These are phyloP conservation scores for Platerodrilus igneus DNA, from an alignment of 2,888 invertebrate species.

Conservation along the genomic window DNA sequence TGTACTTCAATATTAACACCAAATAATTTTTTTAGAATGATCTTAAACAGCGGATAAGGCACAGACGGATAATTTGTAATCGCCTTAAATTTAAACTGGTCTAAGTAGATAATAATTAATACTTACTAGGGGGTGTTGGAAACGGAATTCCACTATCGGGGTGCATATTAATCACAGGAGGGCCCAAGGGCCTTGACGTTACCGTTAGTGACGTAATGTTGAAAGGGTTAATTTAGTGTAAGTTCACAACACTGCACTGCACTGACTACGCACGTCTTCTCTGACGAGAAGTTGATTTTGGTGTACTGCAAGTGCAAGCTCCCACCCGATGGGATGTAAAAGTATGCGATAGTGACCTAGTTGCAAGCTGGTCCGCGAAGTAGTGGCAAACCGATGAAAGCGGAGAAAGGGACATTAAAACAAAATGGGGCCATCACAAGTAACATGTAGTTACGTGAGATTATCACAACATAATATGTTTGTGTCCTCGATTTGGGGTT, in stretches of 20 bases:
- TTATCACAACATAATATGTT: conserved; percentile 47
- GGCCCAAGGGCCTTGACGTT: conserved; percentile 29
- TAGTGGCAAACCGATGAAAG: conserved; percentile 49
- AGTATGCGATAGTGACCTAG: conserved; percentile 50
- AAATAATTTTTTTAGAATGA: no score
- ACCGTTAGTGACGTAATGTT: conserved; percentile 40
- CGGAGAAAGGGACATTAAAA: conserved; percentile 48
- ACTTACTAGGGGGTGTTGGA: conserved; percentile 43
- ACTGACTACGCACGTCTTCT: conserved; percentile 34
- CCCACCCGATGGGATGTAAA: conserved; percentile 43
- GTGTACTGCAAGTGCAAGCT: conserved; percentile 41
- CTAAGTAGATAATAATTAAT: no score
- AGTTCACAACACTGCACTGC: conserved; percentile 30
- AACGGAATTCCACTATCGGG: conserved; percentile 47
- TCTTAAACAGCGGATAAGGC: no score
- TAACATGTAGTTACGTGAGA: conserved; percentile 48
- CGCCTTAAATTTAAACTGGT: no score
- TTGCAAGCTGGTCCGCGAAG: conserved; percentile 43
- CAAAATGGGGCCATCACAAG: conserved; percentile 47
- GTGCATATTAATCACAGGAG: conserved; percentile 42
- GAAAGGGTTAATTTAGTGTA: no score
- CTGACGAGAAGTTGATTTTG: conserved; percentile 31
- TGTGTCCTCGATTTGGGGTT: conserved; percentile 42
- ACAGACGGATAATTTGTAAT: no score
- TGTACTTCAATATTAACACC: no score